Conservation (phyloP, 2,797 vertebrate genomes). For the Alfaro cultratus region DNA sequence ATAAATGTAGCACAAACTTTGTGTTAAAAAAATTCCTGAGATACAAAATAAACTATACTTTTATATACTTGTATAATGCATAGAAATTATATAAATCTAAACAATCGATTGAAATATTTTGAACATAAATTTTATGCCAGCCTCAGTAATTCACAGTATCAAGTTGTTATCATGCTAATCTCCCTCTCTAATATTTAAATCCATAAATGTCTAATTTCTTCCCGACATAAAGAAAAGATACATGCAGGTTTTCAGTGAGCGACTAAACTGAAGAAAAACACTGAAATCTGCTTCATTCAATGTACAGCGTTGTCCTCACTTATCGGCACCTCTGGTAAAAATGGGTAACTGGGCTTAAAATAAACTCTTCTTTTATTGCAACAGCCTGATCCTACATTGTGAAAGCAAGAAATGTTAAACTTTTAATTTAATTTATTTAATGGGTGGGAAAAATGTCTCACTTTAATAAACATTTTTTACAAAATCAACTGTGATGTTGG, state of each 20-base stretch:
- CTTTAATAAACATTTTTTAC: not conserved
- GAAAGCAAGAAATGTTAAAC: not conserved
- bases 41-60: slow-evolving; percentile 57
- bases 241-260: not conserved
- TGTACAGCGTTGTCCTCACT: not conserved
- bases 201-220: slow-evolving; percentile 18
- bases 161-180: slow-evolving; percentile 25
- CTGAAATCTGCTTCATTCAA: not conserved
- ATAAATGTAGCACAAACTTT: slow-evolving; percentile 33
- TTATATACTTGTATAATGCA: slow-evolving; percentile 48
- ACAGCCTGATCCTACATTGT: not conserved
- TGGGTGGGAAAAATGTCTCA: not conserved
- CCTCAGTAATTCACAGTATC: slow-evolving; percentile 67
- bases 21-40: slow-evolving; percentile 75
- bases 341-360: not conserved
- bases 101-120: slow-evolving; percentile 62
- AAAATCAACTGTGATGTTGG: not conserved
- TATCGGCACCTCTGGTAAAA: not conserved
- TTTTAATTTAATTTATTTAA: not conserved
- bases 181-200: slow-evolving; percentile 27
- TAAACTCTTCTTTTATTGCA: not conserved
- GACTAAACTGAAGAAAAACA: not conserved
- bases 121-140: slow-evolving; percentile 41
- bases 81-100: slow-evolving; percentile 56
- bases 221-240: slow-evolving; percentile 1